A percentile compares a stretch with the other conserved stretches of the same genome.
Conservation (phyloP, 2,888 invertebrate species). For the Drosophila mercatorum region DNA sequence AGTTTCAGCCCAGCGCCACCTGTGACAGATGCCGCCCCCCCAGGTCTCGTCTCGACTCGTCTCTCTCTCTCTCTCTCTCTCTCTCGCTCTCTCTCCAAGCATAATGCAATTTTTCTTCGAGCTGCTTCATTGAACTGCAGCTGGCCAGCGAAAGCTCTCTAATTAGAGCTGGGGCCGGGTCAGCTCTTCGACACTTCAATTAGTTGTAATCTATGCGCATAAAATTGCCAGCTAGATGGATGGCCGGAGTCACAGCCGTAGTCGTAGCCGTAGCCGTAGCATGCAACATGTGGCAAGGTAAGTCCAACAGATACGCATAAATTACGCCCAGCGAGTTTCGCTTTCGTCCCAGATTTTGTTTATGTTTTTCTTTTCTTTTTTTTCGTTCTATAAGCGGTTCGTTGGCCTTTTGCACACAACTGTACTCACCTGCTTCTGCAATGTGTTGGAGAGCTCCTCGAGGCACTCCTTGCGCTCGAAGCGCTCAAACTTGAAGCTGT, state of each 20-base stretch:
- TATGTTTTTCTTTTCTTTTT: not conserved
- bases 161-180: slow-evolving; percentile 47
- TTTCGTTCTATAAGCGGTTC: not conserved
- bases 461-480: slow-evolving; percentile 90
- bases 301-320: slow-evolving; percentile 36
- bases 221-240: slow-evolving; percentile 59
- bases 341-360: not conserved
- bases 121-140: slow-evolving; percentile 39
- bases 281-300: slow-evolving; percentile 69
- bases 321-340: slow-evolving; percentile 27
- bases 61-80: too few relatives aligned
- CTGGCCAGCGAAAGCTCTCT: slow-evolving; percentile 26
- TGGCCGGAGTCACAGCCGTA: slow-evolving; percentile 1
- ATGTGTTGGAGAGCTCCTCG: slow-evolving; percentile 86
- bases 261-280: not conserved
- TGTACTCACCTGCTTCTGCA: slow-evolving; percentile 89
- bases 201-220: slow-evolving; percentile 76
- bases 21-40: slow-evolving; percentile 25
- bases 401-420: slow-evolving; percentile 24
- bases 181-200: slow-evolving; percentile 60
- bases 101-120: slow-evolving; percentile 62
- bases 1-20: slow-evolving; percentile 51
- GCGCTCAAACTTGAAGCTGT: slow-evolving; percentile 94
- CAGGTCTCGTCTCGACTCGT: too few relatives aligned
- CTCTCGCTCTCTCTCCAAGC: not conserved